Percentiles rank a stretch among this genome's conserved stretches.
These are phyloP conservation scores for Harpalus rufipes DNA, from an alignment of 2,888 invertebrate genomes.

Conservation along the genomic window DNA sequence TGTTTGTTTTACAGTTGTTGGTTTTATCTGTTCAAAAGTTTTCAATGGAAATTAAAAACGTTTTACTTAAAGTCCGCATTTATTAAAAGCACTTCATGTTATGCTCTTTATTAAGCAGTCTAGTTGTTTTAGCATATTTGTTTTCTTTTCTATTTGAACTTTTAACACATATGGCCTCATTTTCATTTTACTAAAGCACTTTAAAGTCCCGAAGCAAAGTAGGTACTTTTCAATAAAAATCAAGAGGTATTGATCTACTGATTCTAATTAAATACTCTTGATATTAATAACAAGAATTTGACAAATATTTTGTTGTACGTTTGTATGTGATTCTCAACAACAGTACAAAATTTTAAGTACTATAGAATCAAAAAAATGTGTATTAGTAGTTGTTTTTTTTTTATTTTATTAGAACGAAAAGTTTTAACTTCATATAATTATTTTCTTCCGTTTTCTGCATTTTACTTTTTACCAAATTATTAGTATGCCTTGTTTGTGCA, in stretches of 20 bases:
- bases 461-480: too few species aligned
- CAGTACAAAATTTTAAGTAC: too few species aligned
- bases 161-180: constrained; percentile 7
- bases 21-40: constrained; percentile 16
- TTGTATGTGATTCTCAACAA: too few species aligned
- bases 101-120: constrained; percentile 6
- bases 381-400: too few species aligned
- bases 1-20: constrained; percentile 19
- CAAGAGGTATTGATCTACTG: not conserved
- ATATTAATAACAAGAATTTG: too few species aligned
- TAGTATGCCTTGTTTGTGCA: too few species aligned
- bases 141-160: not conserved
- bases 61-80: constrained; percentile 21
- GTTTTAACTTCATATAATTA: too few species aligned
- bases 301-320: too few species aligned
- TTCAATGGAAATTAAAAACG: constrained; percentile 36
- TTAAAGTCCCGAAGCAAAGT: not conserved
- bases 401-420: too few species aligned
- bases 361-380: too few species aligned
- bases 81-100: constrained; percentile 30
- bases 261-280: too few species aligned
- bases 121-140: constrained; percentile 13
- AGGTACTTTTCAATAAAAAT: not conserved
- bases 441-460: too few species aligned
- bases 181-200: not conserved